Percentiles rank a stretch among this genome's conserved stretches.
These are phyloP conservation scores for Diorhabda elongata DNA, from an alignment of 1,140 invertebrate species.

Conservation along the genomic window DNA sequence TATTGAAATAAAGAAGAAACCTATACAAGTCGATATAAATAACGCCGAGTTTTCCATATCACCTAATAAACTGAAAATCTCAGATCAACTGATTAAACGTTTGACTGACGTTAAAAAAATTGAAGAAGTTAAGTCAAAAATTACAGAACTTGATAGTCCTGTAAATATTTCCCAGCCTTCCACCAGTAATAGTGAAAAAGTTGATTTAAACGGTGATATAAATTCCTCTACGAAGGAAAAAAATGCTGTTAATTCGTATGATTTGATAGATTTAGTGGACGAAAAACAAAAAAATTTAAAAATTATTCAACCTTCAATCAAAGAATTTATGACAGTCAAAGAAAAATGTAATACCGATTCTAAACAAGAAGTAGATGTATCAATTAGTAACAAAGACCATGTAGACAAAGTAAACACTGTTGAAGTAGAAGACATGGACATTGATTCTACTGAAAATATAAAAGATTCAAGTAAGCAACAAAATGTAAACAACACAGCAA, in stretches of 20 bases:
- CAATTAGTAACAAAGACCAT: neutral
- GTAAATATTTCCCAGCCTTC: neutral
- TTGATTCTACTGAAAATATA: constrained; percentile 10
- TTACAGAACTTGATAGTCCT: too few species aligned
- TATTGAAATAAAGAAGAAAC: constrained; percentile 31
- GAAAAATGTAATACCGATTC: neutral
- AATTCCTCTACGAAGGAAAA: too few species aligned
- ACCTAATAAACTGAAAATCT: constrained; percentile 34
- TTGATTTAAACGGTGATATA: too few species aligned
- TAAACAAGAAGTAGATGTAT: neutral
- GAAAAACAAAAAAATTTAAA: too few species aligned
- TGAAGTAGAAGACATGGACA: constrained; percentile 6
- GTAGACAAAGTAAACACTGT: constrained; percentile 6
- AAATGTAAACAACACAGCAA: too few species aligned
- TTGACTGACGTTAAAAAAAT: constrained; percentile 19
- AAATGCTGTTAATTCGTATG: too few species aligned
- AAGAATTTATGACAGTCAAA: constrained; percentile 5
- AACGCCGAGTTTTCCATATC: constrained; percentile 34
- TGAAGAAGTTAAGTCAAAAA: neutral
- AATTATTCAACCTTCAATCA: constrained; percentile 12
- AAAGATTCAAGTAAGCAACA: too few species aligned
- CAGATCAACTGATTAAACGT: constrained; percentile 37
- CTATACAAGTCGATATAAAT: constrained; percentile 31
- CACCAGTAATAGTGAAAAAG: too few species aligned
- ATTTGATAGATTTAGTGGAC: too few species aligned